Evolutionary conservation across 2,797 vertebrate genomes (phyloP), one percentile per base, ranked within the genome.

Genomic region (Etheostoma perlongum): DNA sequence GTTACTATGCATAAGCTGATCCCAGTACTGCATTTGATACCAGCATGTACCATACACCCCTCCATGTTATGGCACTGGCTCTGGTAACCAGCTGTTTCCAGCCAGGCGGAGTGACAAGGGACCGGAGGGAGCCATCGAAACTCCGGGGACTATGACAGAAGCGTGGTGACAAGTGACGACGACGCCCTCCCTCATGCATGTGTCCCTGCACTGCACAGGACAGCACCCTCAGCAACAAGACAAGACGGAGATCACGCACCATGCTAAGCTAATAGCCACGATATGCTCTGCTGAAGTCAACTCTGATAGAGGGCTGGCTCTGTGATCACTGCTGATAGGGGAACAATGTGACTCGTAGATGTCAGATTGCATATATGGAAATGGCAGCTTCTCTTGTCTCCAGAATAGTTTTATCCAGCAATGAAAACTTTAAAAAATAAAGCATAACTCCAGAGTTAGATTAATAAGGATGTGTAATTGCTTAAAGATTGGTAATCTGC

Each of bases 151-250:
- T 79, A 27, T 91, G 89, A 92, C 92, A 90, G 83, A 88, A 89
- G 61, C 87, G 51, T 63, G 81, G 86, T 92, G 92, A 93, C 92
- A 91, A 90, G 90, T 86, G 91, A 89, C 69, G 69, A 79, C 68
- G 42, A 55, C 47, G 53, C 71, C 85, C 79, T 79, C 78, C 82
- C 81, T 85, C 70, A 23, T 72, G 81, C 70, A 66, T 84, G 85
- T 88, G 81, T 90, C 79, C 76, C 79, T 57, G 59, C 67, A 60
- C 68, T 77, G 70, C 81, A 83, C 58, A 83, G 72, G 83, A 90
- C 85, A 91, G 90, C 91, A 91, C 92, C 91, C 85, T 91, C 84
- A 92, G 93, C 92, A 84, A 90, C 82, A 74, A 91, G 88, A 74
- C 81, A 86, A 82, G 87, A 79, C 60, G 81, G 69, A 67, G 86